Conservation (phyloP, 2,113 vertebrate species). For the Leuciscus idus region DNA sequence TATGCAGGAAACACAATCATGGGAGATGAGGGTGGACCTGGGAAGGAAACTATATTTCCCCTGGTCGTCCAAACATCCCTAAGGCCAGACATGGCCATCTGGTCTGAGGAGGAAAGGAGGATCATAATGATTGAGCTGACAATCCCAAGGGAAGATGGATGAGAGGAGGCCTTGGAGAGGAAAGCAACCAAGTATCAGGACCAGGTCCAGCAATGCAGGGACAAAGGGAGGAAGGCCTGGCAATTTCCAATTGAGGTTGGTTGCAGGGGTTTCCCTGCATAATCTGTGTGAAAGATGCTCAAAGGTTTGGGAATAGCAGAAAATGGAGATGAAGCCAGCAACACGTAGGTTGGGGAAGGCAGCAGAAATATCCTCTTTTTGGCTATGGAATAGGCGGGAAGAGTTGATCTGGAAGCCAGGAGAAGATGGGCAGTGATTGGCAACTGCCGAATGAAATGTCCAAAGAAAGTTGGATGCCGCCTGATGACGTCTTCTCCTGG, state of each 20-base stretch:
- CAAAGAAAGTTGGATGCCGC: not conserved
- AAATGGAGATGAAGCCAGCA: not conserved
- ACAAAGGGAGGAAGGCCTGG: conserved; percentile 20
- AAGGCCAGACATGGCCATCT: conserved; percentile 7
- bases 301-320: not conserved
- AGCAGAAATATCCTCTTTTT: not conserved
- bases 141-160: conserved; percentile 28
- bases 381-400: not conserved
- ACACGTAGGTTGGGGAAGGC: not conserved
- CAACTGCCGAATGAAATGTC: not conserved
- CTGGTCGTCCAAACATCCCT: conserved; percentile 30
- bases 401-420: not conserved
- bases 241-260: not conserved
- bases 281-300: not conserved
- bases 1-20: not conserved
- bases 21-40: conserved; percentile 2
- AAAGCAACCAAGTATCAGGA: conserved; percentile 28
- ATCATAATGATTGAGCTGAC: conserved; percentile 1
- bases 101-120: conserved; percentile 25
- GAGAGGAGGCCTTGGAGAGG: conserved; percentile 2
- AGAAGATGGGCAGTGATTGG: conserved; percentile 21
- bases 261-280: not conserved
- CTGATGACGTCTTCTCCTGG: not conserved
- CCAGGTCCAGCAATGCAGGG: not conserved
- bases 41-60: conserved; percentile 15